Evolutionary conservation across 2,113 vertebrate species (phyloP).

Genomic region (Calyptomena viridis): DNA sequence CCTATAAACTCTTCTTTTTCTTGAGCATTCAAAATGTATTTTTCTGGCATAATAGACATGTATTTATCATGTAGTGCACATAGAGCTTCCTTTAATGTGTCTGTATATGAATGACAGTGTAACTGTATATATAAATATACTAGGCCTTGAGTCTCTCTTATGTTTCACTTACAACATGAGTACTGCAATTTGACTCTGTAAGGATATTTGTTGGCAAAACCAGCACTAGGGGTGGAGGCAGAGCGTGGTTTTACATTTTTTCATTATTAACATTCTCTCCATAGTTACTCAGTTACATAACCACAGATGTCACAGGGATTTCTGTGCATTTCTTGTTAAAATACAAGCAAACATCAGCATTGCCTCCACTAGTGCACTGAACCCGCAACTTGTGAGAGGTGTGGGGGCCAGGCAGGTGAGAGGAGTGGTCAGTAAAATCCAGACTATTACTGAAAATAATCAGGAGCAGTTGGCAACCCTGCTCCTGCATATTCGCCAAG

Average conservation of each 20-base stretch:
- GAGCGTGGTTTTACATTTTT: neutral
- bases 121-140: fast-evolving
- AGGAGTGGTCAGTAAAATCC: conserved; percentile 47
- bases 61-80: fast-evolving
- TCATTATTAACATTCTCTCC: neutral
- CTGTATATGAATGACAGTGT: neutral
- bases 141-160: neutral
- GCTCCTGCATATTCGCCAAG: conserved; percentile 47
- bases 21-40: neutral
- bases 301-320: neutral
- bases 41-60: fast-evolving
- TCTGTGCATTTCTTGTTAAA: neutral
- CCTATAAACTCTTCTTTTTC: neutral
- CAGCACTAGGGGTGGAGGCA: neutral
- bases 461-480: conserved; percentile 37
- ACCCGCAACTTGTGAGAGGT: neutral
- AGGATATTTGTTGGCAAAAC: neutral
- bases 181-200: neutral
- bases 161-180: neutral
- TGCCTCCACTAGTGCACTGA: neutral
- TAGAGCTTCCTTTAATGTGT: neutral
- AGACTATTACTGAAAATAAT: conserved; percentile 10
- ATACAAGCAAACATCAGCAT: fast-evolving
- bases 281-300: neutral
- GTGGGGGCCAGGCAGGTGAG: neutral